Evolutionary conservation across 2,797 vertebrate species (phyloP).

Genomic region (Acipenser oxyrinchus): DNA sequence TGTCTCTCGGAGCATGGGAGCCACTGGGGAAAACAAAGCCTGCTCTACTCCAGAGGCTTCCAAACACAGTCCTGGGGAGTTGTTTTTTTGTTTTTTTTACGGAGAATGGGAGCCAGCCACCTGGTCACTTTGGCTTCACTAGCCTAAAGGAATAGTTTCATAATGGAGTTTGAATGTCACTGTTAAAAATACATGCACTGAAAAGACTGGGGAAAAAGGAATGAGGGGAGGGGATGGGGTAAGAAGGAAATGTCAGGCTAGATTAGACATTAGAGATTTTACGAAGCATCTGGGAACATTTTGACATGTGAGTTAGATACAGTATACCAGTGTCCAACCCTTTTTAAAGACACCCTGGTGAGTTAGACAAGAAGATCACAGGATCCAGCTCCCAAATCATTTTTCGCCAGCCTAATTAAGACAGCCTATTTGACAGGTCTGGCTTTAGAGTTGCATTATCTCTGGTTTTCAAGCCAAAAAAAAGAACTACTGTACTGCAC

Average conservation of each 20-base stretch:
- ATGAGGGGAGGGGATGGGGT: too few species aligned
- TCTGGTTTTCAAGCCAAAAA: too few species aligned
- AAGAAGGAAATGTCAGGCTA: too few species aligned
- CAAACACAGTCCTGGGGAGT: constrained; percentile 23
- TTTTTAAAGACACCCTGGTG: too few species aligned
- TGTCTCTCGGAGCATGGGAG: constrained; percentile 35
- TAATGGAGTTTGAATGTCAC: not conserved
- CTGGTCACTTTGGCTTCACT: not conserved
- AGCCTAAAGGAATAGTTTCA: not conserved
- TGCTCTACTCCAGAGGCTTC: constrained; percentile 19
- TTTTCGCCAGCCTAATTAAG: constrained; percentile 2
- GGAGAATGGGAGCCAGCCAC: not conserved
- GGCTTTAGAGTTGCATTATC: not conserved
- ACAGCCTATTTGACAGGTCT: not conserved
- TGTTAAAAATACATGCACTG: not conserved
- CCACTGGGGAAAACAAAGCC: constrained; percentile 40
- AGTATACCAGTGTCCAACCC: too few species aligned
- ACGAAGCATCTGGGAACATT: too few species aligned
- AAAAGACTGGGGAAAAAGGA: too few species aligned
- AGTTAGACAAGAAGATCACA: too few species aligned
- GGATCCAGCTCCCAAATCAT: not conserved
- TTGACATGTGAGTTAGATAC: too few species aligned
- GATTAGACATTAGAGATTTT: too few species aligned
- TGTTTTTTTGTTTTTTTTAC: not conserved
- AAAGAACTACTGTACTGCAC: too few species aligned